Evolutionary conservation across 2,113 vertebrate genomes (phyloP).

Genomic region (Spilogale gracilis): DNA sequence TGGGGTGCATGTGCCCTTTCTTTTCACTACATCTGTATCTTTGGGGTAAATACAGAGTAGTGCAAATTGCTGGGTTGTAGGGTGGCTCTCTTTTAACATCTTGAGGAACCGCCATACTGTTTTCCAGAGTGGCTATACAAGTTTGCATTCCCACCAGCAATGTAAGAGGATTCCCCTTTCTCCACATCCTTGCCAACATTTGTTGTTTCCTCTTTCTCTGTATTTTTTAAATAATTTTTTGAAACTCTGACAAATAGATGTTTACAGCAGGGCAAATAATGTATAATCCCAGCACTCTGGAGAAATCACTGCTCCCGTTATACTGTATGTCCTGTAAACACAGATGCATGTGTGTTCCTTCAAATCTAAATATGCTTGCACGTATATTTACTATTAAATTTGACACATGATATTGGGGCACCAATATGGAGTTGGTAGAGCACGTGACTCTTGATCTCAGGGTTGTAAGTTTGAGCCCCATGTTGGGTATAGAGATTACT

Average conservation of each 20-base stretch:
- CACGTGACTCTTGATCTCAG: neutral
- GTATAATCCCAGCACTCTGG: neutral
- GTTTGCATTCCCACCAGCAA: too few species aligned
- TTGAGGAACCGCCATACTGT: too few species aligned
- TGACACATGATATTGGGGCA: neutral
- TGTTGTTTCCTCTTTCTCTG: neutral
- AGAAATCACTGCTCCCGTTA: neutral
- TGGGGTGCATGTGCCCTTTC: too few species aligned
- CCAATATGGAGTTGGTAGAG: neutral
- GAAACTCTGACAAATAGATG: neutral
- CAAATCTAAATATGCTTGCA: rapidly evolving
- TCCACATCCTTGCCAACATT: too few species aligned
- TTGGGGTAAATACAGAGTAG: too few species aligned
- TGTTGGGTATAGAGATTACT: neutral
- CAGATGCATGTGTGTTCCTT: neutral
- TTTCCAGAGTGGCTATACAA: too few species aligned
- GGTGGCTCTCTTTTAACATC: too few species aligned
- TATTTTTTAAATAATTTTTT: neutral
- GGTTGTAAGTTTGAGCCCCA: neutral
- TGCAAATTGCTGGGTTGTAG: too few species aligned
- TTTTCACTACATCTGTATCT: too few species aligned
- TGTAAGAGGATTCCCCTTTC: too few species aligned
- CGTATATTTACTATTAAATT: neutral
- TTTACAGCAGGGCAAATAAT: neutral
- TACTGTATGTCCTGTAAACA: neutral